Base-by-base conservation (phyloP, 2,888 invertebrate species). In the Archips crataeganus region DNA sequence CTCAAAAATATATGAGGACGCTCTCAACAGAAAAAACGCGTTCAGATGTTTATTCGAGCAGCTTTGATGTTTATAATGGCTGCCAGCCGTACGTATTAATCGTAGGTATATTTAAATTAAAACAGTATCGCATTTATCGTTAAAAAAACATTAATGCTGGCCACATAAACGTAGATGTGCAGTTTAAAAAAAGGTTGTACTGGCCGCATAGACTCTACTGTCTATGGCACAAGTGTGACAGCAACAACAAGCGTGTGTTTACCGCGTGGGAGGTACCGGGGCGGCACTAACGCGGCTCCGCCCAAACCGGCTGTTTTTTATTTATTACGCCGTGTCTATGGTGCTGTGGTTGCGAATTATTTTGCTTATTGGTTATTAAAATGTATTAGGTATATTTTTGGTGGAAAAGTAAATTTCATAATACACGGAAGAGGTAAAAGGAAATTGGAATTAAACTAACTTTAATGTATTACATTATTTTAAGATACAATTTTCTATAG, bases 281-380 rank as follows among this genome's bases (percentile, higher is more conserved):
- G 89, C 90, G 91, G 88, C 80, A 89, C 86, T 90, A 91, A 91
- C 86, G 82, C 86, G 82, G 82, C 87, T 84, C 84, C 81, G 83
- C 83, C 81, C 76, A 77, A 76, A 70, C 74, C 77, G 68, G 68
- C 73, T 64, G 71, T 77, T 77, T 79, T 81, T 84, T 84, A 79
- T 82, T 82, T 81, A 79, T 77, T 75, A 77, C 75, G 78, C 76
- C 75, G 60, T 75, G 77, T 78, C 77, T 70, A 69, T 73, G 64
- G 73, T 54, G 54, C 65, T 60, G 69, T 65, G 70, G 60, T 70
- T 70, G 69, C 64, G 57, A 57, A 69, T 74, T 59, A 69, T 74
- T 63, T 68, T 47, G 54, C 51, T 54, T 70, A 49, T 69, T 54
- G 59, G 69, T 65, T 66, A 54, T 49, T 13, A 49, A 49, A 49